Conservation (phyloP, 2,888 invertebrate species). For the Tolmerus cingulatus region DNA sequence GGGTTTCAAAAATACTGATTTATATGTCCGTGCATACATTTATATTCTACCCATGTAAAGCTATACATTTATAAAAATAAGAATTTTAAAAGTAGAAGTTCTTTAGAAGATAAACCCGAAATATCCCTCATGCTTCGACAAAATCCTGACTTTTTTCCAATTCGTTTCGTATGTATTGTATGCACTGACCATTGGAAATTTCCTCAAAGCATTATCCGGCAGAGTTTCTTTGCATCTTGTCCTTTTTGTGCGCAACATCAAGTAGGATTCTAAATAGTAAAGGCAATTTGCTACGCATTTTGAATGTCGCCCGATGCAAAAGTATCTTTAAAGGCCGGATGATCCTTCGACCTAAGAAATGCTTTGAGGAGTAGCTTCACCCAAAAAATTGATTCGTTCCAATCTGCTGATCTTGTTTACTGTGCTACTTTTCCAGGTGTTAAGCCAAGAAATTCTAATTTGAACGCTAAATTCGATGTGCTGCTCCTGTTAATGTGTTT, state of each 20-base stretch:
- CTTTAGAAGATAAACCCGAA: neutral
- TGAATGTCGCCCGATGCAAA: neutral
- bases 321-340: neutral
- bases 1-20: neutral
- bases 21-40: neutral
- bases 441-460: conserved; percentile 51
- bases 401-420: neutral
- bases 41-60: neutral
- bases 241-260: neutral
- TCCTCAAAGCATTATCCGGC: neutral
- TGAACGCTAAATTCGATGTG: conserved; percentile 47
- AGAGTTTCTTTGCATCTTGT: neutral
- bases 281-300: conserved; percentile 1
- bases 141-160: neutral
- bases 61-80: neutral
- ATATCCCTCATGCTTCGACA: neutral
- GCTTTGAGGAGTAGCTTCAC: neutral
- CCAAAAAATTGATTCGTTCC: conserved; percentile 2
- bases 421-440: conserved; percentile 50
- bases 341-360: neutral
- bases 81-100: neutral
- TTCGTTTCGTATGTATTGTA: neutral
- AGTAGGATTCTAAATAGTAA: neutral
- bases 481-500: neutral
- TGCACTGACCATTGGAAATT: neutral